A percentile compares a stretch with the other conserved stretches of the same genome.
Conservation (phyloP, 2,888 invertebrate species). For the Gonocerus acuteangulatus region DNA sequence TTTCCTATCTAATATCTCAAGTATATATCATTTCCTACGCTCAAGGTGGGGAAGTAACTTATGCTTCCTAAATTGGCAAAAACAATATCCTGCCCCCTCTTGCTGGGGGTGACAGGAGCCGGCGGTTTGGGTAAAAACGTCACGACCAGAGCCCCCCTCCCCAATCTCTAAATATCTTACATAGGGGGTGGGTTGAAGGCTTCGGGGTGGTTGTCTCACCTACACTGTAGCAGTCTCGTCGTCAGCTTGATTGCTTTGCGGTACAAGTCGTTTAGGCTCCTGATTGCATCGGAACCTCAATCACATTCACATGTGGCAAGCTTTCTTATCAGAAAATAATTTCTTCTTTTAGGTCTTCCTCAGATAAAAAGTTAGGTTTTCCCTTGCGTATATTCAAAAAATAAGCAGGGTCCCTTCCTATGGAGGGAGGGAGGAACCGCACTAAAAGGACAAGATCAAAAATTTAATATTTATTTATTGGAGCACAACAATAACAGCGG, state of each 20-base stretch:
- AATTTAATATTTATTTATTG: too few relatives aligned
- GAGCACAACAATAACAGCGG: too few relatives aligned
- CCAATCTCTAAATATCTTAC: conserved; percentile 7
- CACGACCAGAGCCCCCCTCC: conserved; percentile 5
- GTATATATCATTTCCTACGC: conserved; percentile 24
- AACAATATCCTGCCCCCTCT: conserved; percentile 21
- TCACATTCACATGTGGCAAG: neutral
- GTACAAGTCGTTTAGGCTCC: neutral
- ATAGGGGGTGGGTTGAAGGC: neutral
- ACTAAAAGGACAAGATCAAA: too few relatives aligned
- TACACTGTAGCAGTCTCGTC: too few relatives aligned
- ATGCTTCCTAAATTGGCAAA: conserved; percentile 27
- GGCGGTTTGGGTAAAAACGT: conserved; percentile 24
- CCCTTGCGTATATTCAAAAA: too few relatives aligned
- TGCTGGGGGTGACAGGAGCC: conserved; percentile 17
- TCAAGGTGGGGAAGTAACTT: conserved; percentile 15
- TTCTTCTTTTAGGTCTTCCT: too few relatives aligned
- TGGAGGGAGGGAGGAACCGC: too few relatives aligned
- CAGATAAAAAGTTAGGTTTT: too few relatives aligned
- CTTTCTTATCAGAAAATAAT: too few relatives aligned
- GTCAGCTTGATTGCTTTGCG: too few relatives aligned
- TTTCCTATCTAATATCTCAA: conserved; percentile 18
- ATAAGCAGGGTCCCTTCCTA: too few relatives aligned
- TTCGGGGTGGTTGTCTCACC: too few relatives aligned
- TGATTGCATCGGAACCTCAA: conserved; percentile 5